A percentile compares a stretch with the other conserved stretches of the same genome.
These are phyloP conservation scores for Catharus minimus DNA, from an alignment of 2,113 vertebrate genomes.

Conservation along the genomic window DNA sequence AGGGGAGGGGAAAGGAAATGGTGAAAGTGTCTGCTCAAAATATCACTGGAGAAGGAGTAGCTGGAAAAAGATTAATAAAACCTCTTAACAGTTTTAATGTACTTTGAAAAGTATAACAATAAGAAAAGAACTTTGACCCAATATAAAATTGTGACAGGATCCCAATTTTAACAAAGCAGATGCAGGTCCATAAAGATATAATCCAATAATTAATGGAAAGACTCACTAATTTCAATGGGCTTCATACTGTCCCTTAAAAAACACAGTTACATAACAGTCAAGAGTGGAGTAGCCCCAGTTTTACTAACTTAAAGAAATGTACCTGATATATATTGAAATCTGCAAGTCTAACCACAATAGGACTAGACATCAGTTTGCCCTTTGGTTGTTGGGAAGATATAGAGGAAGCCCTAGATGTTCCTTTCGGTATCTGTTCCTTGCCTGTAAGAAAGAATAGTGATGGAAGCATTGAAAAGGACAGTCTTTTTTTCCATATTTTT, in stretches of 20 bases:
- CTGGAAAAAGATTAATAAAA: neutral
- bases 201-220: neutral
- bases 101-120: neutral
- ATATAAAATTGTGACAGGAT: neutral
- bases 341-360: constrained; percentile 92
- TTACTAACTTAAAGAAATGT: constrained; percentile 47
- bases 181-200: neutral
- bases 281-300: neutral
- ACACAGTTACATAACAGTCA: neutral
- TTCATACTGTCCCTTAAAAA: neutral
- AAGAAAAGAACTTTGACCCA: neutral
- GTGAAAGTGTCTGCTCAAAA: neutral
- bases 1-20: neutral
- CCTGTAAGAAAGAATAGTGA: constrained; percentile 70
- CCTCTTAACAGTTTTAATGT: neutral
- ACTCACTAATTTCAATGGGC: neutral
- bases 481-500: neutral
- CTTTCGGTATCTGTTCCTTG: constrained; percentile 72
- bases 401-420: constrained; percentile 77
- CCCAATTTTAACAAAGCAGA: neutral
- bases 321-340: constrained; percentile 99
- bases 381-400: constrained; percentile 78
- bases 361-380: constrained; percentile 94
- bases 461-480: neutral
- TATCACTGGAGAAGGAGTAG: neutral